Evolutionary conservation across 2,113 vertebrate genomes (phyloP).

Genomic region (Brevimyrus niger): DNA sequence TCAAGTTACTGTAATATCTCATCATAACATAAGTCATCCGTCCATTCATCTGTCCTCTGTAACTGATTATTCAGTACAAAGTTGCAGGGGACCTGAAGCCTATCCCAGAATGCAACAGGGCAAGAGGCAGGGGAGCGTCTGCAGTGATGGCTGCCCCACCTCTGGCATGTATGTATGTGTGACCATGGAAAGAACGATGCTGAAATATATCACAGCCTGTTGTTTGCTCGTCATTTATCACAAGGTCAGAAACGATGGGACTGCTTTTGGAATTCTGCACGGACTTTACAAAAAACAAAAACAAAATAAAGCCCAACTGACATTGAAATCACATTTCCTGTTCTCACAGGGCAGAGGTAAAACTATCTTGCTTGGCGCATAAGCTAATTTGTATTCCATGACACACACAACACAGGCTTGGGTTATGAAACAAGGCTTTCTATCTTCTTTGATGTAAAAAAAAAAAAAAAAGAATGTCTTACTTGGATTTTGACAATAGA

Average conservation of each 20-base stretch:
- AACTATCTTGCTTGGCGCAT: constrained; percentile 3
- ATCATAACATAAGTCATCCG: not conserved
- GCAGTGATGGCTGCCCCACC: not conserved
- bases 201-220: not conserved
- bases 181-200: not conserved
- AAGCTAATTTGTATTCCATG: constrained; percentile 17
- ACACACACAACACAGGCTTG: constrained; percentile 8
- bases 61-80: not conserved
- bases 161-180: not conserved
- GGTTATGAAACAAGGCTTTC: constrained; percentile 16
- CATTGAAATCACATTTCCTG: constrained; percentile 15
- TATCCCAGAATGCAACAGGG: not conserved
- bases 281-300: not conserved
- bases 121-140: not conserved
- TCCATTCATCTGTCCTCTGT: not conserved
- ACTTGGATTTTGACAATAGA: constrained; percentile 12
- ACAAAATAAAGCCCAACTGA: not conserved
- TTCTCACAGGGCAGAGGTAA: constrained; percentile 17
- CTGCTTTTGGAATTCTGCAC: constrained; percentile 2
- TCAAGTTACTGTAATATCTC: not conserved
- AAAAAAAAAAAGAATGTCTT: constrained; percentile 15
- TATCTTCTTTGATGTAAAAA: constrained; percentile 18
- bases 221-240: not conserved
- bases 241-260: not conserved
- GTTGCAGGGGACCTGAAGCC: not conserved